Base-by-base conservation (phyloP, 2,797 vertebrate species). In the Sebastes umbrosus region DNA sequence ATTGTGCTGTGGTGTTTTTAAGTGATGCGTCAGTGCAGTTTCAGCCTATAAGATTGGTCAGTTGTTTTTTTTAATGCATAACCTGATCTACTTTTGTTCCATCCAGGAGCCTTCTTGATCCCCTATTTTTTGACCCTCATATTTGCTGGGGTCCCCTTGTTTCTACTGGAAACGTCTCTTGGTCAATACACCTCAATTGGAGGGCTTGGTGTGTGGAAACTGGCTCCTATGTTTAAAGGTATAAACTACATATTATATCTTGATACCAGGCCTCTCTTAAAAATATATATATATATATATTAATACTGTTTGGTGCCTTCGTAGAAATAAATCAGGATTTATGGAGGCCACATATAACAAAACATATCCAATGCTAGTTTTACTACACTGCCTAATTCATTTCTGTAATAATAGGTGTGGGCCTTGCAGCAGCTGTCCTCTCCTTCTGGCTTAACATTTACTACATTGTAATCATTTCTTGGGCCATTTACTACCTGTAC, bases 391-490 rank as follows among this genome's bases (percentile, higher is more conserved):
- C 54, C 52, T 87, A 79, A 86, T 82, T 36, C 29, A 77, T 92
- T 68, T 90, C 69, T 90, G 70, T 86, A 24, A 24, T 83, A 79
- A 4, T 91, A 99, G 98, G 98, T 92, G 98, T 99, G 90, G 98
- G 98, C 65, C 96, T 99, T 16, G 98, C 98, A n/a, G 98, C 98
- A 27, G 98, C 97, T 18, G 97, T 99, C 80, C 95, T 99, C 12
- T 98, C 98, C 74, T 99, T 99, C 95, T 99, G 97, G 97, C 97
- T 99, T 79, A 99, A 99, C 92, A 99, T 99, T 95, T 99, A 99
- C 95, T 99, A 99, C 95, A 97, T 99, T 83, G 97, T 99, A 89
- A 99, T 99, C 92, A 99, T 99, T 94, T 87, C 98, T 20, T 99
- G 98, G 98, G 98, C 98, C 79, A 96, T 99, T 94, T 99, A 99